phyloP scores from a whole-genome alignment of 2,888 invertebrate species.

The Amiota communis region DNA sequence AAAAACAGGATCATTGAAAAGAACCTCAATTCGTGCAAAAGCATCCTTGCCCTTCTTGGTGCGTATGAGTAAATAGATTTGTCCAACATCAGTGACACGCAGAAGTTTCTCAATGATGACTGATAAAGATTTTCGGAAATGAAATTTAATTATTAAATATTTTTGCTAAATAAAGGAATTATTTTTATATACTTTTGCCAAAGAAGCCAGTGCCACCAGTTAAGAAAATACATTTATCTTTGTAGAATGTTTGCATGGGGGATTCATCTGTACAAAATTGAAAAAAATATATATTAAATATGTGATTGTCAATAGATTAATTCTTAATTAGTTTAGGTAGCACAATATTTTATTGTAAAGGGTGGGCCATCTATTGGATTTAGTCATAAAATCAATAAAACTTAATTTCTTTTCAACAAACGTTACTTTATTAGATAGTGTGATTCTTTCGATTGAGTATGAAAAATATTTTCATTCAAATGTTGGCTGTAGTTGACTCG shows the following conservation, averaged over 20 bases:
- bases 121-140: slow-evolving; percentile 42
- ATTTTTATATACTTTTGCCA: slow-evolving; percentile 73
- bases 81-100: slow-evolving; percentile 76
- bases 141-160: neutral
- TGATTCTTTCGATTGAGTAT: too few species aligned
- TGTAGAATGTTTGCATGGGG: slow-evolving; percentile 77
- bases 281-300: neutral
- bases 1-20: slow-evolving; percentile 80
- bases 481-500: too few species aligned
- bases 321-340: too few species aligned
- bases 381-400: too few species aligned
- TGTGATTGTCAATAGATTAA: too few species aligned
- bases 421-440: too few species aligned
- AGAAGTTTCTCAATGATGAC: slow-evolving; percentile 79
- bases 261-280: slow-evolving; percentile 63
- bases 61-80: slow-evolving; percentile 77
- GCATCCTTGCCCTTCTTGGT: slow-evolving; percentile 80
- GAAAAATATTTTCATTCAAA: too few species aligned
- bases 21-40: slow-evolving; percentile 79
- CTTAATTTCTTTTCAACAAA: too few species aligned
- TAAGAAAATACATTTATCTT: slow-evolving; percentile 77
- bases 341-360: too few species aligned
- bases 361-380: too few species aligned
- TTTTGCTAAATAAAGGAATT: slow-evolving; percentile 19
- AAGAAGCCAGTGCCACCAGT: slow-evolving; percentile 78